Base-by-base conservation (phyloP, 2,113 vertebrate species). In the Micromys minutus region DNA sequence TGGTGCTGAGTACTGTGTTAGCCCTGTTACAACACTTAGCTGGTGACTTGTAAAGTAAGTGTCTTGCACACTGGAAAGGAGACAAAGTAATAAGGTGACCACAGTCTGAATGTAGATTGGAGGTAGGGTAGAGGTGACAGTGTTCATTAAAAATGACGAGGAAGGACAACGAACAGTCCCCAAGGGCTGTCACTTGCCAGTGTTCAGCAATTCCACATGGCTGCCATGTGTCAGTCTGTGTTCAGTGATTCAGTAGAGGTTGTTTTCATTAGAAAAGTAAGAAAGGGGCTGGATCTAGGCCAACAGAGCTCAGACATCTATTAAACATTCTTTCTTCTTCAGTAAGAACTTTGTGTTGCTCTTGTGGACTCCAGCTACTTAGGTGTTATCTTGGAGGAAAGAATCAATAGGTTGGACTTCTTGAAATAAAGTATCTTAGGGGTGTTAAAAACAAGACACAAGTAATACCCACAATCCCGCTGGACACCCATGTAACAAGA, bases 11-110 rank as follows among this genome's bases (percentile, higher is more conserved):
- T 72, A 91, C 59, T 94, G 19, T 22, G n/a, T 77, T 80, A 84
- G 13, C 22, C 61, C 94, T 90, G 45, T 69, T 39, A 69, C 9
- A 69, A 19, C 52, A 67, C 71, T 86, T 93, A 86, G 39, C 77
- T 52, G 52, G 16, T 90, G 87, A 81, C 21, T 91, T 94, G 72
- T 94, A 88, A 97, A 85, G 81, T 80, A 95, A 95, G 57, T 86
- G 22, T 71, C 63, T 36, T 21, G 15, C 45, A 22, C 55, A 45
- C 42, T 87, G 59, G 39, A 85, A 92, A 83, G 67, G 34, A 39
- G 61, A 77, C 29, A 65, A 90, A 93, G 55, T n/a, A 91, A 80
- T 63, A 67, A 93, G 92, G 85, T 39, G 47, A 9, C 21, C 16
- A 45, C 21, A 47, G 77, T 84, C 12, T 94, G 67, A 95, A 21